Base-by-base conservation (phyloP, 2,888 invertebrate species). In the Aplocera efformata region DNA sequence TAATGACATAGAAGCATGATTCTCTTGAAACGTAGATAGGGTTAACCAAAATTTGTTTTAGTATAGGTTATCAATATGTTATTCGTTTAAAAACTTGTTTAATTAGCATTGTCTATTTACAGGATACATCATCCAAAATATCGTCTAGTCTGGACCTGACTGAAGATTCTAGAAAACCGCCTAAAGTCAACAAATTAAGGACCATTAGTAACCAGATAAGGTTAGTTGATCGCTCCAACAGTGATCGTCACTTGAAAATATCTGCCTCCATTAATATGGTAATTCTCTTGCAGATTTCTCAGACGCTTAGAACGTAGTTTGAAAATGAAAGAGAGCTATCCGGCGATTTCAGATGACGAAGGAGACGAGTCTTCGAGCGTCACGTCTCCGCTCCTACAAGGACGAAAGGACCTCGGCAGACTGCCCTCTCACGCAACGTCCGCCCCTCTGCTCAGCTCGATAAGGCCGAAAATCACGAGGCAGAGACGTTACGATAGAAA, bases 121-220 rank as follows among this genome's bases (percentile, higher is more conserved):
- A 91, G 91, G 90, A 91, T 52, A 88, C 90, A 3, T 76, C 90
- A 21, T 88, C 90, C 17, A 89, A 91, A 66, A 91, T 91, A 76
- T 89, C 91, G 38, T 92, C 91, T 35, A 91, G 90, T 63, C 72
- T 89, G 52, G 88, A 89, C 54, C 74, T 89, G 35, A 82, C 86
- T 1, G 90, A 90, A 62, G 91, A 91, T 55, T 75, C 89, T 5
- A 71, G 84, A 45, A 90, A 89, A 67, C 89, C 90, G 34, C 72
- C 79, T 29, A 94, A 93, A 86, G 86, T 93, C 43, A 92, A 91
- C 75, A 90, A 92, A 55, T 75, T 94, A 60, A 86, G 92, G 58
- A 92, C 93, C 13, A 93, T 94, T 58, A 92, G 94, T 60, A 92
- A 94, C 76, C 94, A 94, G 81, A 94, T 94, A 72, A 91, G 94